Evolutionary conservation across 1,140 invertebrate species (phyloP).

Genomic region (Musca domestica): DNA sequence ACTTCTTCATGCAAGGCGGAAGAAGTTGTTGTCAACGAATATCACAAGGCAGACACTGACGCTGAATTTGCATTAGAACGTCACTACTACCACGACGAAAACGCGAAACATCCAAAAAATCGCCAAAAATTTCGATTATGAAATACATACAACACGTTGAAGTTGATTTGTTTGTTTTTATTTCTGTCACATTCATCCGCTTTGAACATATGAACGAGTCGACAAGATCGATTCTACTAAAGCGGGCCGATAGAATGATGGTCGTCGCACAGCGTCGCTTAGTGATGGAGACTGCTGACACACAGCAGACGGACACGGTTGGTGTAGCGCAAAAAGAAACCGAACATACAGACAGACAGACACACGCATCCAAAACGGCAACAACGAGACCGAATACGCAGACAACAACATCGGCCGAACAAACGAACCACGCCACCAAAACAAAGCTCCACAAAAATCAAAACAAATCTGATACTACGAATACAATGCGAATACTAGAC

Average conservation of each 20-base stretch:
- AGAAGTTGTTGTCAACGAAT: too few species aligned
- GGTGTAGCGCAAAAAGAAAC: slow-evolving; percentile 11
- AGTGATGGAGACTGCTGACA: slow-evolving; percentile 24
- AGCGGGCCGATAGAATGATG: slow-evolving; percentile 27
- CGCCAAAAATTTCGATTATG: slow-evolving; percentile 19
- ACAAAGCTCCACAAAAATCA: too few species aligned
- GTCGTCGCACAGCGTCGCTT: slow-evolving; percentile 30
- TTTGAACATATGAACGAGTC: slow-evolving; percentile 40
- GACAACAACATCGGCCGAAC: background rate
- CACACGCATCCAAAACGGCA: background rate
- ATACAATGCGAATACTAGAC: too few species aligned
- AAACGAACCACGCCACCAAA: too few species aligned
- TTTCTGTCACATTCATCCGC: slow-evolving; percentile 20
- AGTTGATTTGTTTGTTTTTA: too few species aligned
- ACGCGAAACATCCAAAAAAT: slow-evolving; percentile 21
- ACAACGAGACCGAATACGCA: background rate
- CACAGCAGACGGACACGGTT: slow-evolving; percentile 1
- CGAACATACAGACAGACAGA: background rate
- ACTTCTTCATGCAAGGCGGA: too few species aligned
- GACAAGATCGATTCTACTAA: slow-evolving; percentile 53
- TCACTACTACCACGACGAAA: background rate
- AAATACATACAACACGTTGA: too few species aligned
- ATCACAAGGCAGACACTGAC: too few species aligned
- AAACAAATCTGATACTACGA: too few species aligned
- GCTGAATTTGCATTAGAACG: background rate